A percentile compares a stretch with the other conserved stretches of the same genome.
phyloP scores from a whole-genome alignment of 2,888 invertebrate species.

The Proisotoma minuta region DNA sequence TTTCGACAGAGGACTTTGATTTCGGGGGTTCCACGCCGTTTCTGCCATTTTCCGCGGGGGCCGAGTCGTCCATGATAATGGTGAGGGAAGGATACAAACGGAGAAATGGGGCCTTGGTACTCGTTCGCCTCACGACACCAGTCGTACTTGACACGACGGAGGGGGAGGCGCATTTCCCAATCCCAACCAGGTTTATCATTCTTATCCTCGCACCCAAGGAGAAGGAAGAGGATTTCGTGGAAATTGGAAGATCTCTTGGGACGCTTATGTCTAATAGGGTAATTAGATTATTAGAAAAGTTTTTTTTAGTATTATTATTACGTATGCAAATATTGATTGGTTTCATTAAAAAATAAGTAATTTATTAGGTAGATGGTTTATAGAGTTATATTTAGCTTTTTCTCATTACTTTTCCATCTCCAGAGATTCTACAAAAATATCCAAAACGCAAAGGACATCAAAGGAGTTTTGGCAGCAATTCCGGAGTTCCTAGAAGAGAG shows the following conservation, averaged over 20 bases:
- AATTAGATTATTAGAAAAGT: too few relatives aligned
- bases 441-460: not conserved
- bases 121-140: conserved; percentile 77
- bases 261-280: conserved; percentile 88
- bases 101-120: conserved; percentile 83
- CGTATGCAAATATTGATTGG: too few relatives aligned
- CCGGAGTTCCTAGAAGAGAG: conserved; percentile 89
- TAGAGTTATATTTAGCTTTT: too few relatives aligned
- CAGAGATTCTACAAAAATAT: not conserved
- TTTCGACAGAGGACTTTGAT: not conserved
- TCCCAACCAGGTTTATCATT: not conserved
- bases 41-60: conserved; percentile 54
- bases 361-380: too few relatives aligned
- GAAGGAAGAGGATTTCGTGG: conserved; percentile 86
- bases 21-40: not conserved
- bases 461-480: conserved; percentile 63
- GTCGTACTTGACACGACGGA: conserved; percentile 45
- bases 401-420: too few relatives aligned
- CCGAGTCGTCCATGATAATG: conserved; percentile 83
- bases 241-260: conserved; percentile 90
- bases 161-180: not conserved
- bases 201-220: conserved; percentile 70
- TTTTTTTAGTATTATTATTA: too few relatives aligned
- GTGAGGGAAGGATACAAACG: conserved; percentile 87
- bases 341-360: too few relatives aligned